Conservation (phyloP, 2,113 vertebrate genomes). For the Mobula hypostoma region DNA sequence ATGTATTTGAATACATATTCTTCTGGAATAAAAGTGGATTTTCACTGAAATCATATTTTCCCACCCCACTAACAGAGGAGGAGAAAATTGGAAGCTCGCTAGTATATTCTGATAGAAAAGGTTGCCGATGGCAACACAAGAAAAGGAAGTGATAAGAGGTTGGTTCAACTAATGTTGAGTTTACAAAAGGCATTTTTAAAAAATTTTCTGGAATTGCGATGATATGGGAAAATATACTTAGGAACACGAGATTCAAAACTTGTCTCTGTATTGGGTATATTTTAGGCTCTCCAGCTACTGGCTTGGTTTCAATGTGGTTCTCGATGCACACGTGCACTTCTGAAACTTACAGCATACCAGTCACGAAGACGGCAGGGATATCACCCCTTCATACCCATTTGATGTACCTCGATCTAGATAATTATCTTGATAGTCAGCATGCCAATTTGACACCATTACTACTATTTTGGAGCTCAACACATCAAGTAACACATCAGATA, state of each 20-base stretch:
- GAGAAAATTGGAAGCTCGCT: not conserved
- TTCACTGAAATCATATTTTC: not conserved
- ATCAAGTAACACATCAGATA: too few relatives aligned
- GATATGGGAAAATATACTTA: not conserved
- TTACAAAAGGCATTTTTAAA: not conserved
- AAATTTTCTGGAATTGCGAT: not conserved
- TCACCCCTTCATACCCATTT: too few relatives aligned
- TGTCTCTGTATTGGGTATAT: too few relatives aligned
- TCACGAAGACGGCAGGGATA: too few relatives aligned
- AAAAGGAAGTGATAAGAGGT: not conserved
- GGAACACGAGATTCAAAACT: not conserved
- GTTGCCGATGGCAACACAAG: not conserved
- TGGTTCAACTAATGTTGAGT: not conserved
- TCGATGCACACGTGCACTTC: too few relatives aligned
- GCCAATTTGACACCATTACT: too few relatives aligned
- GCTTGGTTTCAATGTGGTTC: too few relatives aligned
- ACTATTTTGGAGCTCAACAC: too few relatives aligned
- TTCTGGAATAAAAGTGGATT: not conserved
- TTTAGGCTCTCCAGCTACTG: too few relatives aligned
- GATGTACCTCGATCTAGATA: too few relatives aligned
- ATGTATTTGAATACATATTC: not conserved
- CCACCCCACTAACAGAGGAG: not conserved
- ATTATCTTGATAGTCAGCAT: too few relatives aligned
- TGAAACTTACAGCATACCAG: too few relatives aligned
- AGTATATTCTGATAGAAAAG: not conserved